Evolutionary conservation across 2,888 invertebrate species (phyloP).

Genomic region (Leptinotarsa rubiginosa): DNA sequence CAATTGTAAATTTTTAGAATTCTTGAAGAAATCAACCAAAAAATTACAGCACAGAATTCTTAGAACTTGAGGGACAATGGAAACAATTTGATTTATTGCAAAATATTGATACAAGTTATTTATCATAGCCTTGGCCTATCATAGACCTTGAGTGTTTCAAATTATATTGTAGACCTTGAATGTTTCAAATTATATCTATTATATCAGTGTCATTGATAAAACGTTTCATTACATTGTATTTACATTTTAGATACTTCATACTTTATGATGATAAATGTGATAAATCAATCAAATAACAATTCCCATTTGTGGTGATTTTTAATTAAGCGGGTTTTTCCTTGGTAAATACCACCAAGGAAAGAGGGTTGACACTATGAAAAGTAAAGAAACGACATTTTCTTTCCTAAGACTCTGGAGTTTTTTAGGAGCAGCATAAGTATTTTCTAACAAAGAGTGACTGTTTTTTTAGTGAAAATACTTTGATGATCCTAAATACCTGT

Average conservation of each 20-base stretch:
- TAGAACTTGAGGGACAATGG: too few relatives aligned
- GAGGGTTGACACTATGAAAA: too few relatives aligned
- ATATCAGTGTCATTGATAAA: not conserved
- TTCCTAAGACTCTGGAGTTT: too few relatives aligned
- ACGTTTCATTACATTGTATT: not conserved
- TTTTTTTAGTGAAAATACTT: too few relatives aligned
- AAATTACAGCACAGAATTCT: too few relatives aligned
- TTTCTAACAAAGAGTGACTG: too few relatives aligned
- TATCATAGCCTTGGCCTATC: not conserved
- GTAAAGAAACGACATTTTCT: too few relatives aligned
- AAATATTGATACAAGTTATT: not conserved
- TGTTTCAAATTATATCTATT: not conserved
- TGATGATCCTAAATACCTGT: too few relatives aligned
- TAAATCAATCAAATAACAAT: not conserved
- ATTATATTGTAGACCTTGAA: not conserved
- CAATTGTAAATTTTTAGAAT: too few relatives aligned
- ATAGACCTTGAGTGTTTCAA: not conserved
- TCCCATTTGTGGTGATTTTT: not conserved
- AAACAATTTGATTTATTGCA: not conserved
- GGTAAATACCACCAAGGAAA: too few relatives aligned
- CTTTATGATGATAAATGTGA: not conserved
- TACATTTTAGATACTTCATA: not conserved
- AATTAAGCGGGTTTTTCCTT: not conserved
- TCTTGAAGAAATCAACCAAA: too few relatives aligned
- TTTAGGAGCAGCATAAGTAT: too few relatives aligned